Evolutionary conservation across 2,797 vertebrate genomes (phyloP).

Genomic region (Hemitrygon akajei): DNA sequence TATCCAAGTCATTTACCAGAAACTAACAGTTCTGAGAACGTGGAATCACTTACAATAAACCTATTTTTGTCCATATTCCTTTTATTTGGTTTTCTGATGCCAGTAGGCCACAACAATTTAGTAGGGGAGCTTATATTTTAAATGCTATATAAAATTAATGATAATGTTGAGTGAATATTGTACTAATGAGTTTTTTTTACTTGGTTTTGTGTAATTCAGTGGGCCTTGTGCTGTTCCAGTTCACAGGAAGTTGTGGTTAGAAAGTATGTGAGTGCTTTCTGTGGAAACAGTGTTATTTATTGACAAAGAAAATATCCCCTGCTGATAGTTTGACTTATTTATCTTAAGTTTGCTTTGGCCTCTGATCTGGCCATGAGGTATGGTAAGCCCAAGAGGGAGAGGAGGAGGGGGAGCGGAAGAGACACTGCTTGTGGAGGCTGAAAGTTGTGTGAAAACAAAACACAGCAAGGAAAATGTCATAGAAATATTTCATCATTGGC

Average conservation of each 20-base stretch:
- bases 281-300: constrained; percentile 24
- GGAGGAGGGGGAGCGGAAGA: no score
- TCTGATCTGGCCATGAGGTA: constrained; percentile 29
- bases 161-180: neutral
- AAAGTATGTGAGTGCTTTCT: neutral
- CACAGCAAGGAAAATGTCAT: neutral
- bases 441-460: neutral
- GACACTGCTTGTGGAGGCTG: neutral
- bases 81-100: neutral
- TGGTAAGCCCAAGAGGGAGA: neutral
- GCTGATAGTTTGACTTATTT: constrained; percentile 16
- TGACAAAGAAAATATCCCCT: constrained; percentile 28
- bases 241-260: neutral
- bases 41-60: neutral
- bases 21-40: neutral
- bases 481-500: neutral
- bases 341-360: constrained; percentile 30
- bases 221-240: neutral
- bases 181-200: neutral
- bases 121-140: neutral
- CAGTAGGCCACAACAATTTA: neutral
- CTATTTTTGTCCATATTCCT: neutral
- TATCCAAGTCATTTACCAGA: neutral
- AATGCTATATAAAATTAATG: neutral
- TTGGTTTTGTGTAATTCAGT: neutral